Conservation (phyloP, 2,888 invertebrate genomes). For the Cheilosia variabilis region DNA sequence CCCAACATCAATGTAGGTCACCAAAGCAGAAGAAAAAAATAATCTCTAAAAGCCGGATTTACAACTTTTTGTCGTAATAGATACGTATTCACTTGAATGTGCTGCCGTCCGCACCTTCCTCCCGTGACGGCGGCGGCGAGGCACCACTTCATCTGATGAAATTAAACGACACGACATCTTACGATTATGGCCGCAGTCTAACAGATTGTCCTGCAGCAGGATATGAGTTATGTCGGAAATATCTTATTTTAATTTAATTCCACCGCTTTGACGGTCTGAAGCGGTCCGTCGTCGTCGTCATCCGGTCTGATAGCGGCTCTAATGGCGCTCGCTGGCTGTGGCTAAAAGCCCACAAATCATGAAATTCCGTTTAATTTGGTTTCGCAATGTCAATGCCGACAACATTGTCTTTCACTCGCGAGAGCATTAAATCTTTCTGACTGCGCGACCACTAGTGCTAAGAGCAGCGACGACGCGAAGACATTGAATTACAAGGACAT, state of each 20-base stretch:
- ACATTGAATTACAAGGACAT: conserved; percentile 50
- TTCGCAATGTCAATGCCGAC: conserved; percentile 59
- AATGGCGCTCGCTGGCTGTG: conserved; percentile 36
- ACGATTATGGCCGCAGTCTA: conserved; percentile 26
- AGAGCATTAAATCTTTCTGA: conserved; percentile 31
- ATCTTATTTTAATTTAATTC: conserved; percentile 73
- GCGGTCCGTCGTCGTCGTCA: not conserved
- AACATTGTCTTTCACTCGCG: conserved; percentile 38
- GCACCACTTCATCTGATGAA: conserved; percentile 27
- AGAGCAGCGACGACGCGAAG: conserved; percentile 9
- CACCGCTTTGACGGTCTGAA: conserved; percentile 1
- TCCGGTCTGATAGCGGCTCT: conserved; percentile 31
- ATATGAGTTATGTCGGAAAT: conserved; percentile 70
- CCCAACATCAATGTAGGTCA: conserved; percentile 58
- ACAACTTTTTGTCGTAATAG: conserved; percentile 49
- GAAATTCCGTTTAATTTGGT: conserved; percentile 58
- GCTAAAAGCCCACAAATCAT: conserved; percentile 59
- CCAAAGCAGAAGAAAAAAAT: not conserved
- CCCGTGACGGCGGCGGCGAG: not conserved
- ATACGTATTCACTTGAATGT: conserved; percentile 43
- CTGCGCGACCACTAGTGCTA: conserved; percentile 6
- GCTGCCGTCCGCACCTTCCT: not conserved
- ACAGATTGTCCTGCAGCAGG: conserved; percentile 44
- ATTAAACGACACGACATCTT: conserved; percentile 60
- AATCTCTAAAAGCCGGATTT: conserved; percentile 27